phyloP scores from a whole-genome alignment of 2,113 vertebrate genomes.

The Axis porcinus region DNA sequence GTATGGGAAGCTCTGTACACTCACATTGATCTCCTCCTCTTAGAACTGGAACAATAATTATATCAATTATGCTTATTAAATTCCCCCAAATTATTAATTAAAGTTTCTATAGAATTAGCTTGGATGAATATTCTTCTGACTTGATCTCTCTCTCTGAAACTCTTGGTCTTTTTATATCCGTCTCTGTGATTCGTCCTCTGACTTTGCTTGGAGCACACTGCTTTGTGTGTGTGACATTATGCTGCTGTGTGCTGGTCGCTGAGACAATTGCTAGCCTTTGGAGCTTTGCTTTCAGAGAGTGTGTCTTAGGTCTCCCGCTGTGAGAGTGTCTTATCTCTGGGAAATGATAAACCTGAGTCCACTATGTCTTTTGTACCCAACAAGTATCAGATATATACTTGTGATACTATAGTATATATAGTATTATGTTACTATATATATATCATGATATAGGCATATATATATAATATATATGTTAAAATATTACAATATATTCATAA shows the following conservation, averaged over 20 bases:
- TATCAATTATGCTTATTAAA: slow-evolving; percentile 45
- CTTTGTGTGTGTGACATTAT: too few species aligned
- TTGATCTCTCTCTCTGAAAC: neutral
- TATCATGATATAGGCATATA: neutral
- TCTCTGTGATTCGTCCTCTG: neutral
- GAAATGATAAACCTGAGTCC: neutral
- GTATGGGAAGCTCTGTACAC: neutral
- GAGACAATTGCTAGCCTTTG: neutral
- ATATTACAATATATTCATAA: neutral
- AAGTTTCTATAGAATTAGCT: neutral
- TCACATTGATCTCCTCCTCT: slow-evolving; percentile 45
- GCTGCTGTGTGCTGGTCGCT: rapidly evolving
- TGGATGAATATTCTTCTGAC: neutral
- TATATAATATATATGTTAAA: neutral
- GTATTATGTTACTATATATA: neutral
- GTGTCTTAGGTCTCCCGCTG: neutral
- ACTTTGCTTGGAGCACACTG: neutral
- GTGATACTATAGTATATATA: neutral
- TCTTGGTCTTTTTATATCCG: neutral
- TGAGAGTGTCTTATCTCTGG: neutral
- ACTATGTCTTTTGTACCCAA: neutral
- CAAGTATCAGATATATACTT: neutral
- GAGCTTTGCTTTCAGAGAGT: neutral
- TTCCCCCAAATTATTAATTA: slow-evolving; percentile 41
- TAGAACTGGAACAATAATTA: slow-evolving; percentile 42